Conservation (phyloP, 2,888 invertebrate genomes). For the Erebia epiphron region DNA sequence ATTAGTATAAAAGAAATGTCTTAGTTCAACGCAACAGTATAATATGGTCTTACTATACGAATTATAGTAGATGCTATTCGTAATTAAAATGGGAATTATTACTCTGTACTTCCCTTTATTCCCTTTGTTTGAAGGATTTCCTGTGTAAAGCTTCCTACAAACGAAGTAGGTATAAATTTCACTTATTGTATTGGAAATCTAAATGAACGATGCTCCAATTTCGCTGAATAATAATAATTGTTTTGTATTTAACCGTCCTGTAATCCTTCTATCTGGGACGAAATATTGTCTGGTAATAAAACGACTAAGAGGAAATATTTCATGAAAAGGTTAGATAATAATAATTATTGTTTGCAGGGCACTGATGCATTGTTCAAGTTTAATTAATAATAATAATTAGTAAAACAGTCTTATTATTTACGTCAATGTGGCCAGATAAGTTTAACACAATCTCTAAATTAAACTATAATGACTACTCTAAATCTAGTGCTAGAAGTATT, state of each 20-base stretch:
- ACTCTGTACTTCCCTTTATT: conserved; percentile 14
- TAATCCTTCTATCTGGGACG: background rate
- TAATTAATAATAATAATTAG: background rate
- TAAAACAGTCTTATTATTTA: background rate
- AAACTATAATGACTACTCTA: too few relatives aligned
- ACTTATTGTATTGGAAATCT: conserved; percentile 11
- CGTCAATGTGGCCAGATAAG: too few relatives aligned
- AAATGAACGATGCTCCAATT: conserved; percentile 2
- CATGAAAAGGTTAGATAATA: background rate
- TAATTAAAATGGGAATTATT: conserved; percentile 17
- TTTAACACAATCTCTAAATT: too few relatives aligned
- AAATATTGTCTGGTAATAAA: background rate
- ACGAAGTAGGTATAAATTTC: conserved; percentile 7
- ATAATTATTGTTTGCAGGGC: background rate
- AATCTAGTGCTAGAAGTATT: too few relatives aligned
- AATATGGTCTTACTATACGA: background rate
- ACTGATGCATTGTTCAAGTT: background rate
- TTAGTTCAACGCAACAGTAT: background rate
- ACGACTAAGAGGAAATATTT: background rate
- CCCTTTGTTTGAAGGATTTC: background rate
- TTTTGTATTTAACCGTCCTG: background rate
- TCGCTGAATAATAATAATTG: conserved; percentile 14
- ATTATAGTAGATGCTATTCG: conserved; percentile 7
- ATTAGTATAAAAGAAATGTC: background rate
- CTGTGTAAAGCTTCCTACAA: conserved; percentile 8